Conservation (phyloP, 2,113 vertebrate genomes). For the Platycercus adscitus region DNA sequence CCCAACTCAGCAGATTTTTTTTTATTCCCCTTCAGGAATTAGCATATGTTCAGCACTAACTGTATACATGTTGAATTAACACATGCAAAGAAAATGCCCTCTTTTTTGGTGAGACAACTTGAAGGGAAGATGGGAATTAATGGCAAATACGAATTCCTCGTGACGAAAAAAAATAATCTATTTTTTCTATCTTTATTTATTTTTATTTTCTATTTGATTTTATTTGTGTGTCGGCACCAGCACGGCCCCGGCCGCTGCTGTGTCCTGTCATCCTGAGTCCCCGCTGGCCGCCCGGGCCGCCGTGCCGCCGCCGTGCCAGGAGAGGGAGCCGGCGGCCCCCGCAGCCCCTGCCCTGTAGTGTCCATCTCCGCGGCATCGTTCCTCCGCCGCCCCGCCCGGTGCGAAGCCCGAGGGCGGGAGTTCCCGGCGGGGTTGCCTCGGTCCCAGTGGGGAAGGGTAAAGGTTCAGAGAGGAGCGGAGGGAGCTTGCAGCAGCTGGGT, state of each 20-base stretch:
- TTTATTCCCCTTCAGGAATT: not conserved
- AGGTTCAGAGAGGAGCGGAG: rapidly evolving
- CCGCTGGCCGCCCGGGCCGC: not conserved
- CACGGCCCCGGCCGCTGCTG: rapidly evolving
- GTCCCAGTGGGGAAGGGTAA: rapidly evolving
- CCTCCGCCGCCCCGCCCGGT: not conserved
- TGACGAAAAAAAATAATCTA: too few species aligned
- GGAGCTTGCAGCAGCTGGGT: not conserved
- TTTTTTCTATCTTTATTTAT: not conserved
- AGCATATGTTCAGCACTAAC: not conserved
- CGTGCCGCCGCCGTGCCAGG: not conserved
- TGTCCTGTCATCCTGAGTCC: not conserved
- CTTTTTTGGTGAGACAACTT: not conserved
- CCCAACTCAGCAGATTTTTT: not conserved
- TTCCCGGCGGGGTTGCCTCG: rapidly evolving
- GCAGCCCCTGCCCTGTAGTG: not conserved
- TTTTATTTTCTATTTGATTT: not conserved
- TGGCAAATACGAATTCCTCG: rapidly evolving
- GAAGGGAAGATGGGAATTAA: not conserved
- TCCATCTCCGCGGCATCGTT: rapidly evolving
- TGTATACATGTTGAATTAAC: not conserved
- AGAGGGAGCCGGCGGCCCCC: constrained; percentile 32
- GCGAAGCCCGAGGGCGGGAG: not conserved
- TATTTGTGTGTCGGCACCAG: not conserved
- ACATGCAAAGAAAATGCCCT: not conserved